phyloP scores from a whole-genome alignment of 2,888 invertebrate species.

The Tholera decimalis region DNA sequence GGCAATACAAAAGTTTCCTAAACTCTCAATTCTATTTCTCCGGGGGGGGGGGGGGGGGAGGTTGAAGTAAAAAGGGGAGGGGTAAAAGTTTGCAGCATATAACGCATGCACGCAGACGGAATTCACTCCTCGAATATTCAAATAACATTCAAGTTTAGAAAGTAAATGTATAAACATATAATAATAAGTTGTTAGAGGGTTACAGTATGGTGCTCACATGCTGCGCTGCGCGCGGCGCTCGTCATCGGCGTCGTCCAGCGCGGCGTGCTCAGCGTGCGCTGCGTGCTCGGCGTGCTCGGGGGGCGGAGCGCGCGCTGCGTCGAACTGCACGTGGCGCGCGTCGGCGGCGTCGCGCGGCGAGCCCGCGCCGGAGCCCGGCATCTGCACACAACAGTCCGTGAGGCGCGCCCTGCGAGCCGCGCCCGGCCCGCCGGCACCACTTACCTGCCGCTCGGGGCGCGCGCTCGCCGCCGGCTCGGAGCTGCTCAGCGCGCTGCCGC shows the following conservation, averaged over 20 bases:
- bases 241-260: slow-evolving; percentile 74
- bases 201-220: slow-evolving; percentile 71
- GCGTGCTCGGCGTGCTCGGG: slow-evolving; percentile 67
- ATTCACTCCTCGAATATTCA: too few relatives aligned
- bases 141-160: too few relatives aligned
- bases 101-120: too few relatives aligned
- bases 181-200: accelerated
- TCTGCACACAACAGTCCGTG: slow-evolving; percentile 35
- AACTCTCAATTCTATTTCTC: too few relatives aligned
- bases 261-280: slow-evolving; percentile 76
- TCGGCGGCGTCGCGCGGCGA: slow-evolving; percentile 68
- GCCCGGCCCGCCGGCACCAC: slow-evolving; percentile 26
- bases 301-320: slow-evolving; percentile 66
- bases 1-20: too few relatives aligned
- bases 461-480: slow-evolving; percentile 50
- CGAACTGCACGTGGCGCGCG: slow-evolving; percentile 82
- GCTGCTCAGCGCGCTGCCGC: slow-evolving; percentile 49
- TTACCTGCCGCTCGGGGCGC: slow-evolving; percentile 59
- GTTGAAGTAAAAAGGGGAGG: too few relatives aligned
- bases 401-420: slow-evolving; percentile 15
- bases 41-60: too few relatives aligned
- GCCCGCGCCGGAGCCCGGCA: slow-evolving; percentile 50
- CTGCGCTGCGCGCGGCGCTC: slow-evolving; percentile 78
- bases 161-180: too few relatives aligned
- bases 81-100: too few relatives aligned